phyloP scores from a whole-genome alignment of 37 sponge, comb jelly and placozoan genomes.

The Chondrosia reniformis region DNA sequence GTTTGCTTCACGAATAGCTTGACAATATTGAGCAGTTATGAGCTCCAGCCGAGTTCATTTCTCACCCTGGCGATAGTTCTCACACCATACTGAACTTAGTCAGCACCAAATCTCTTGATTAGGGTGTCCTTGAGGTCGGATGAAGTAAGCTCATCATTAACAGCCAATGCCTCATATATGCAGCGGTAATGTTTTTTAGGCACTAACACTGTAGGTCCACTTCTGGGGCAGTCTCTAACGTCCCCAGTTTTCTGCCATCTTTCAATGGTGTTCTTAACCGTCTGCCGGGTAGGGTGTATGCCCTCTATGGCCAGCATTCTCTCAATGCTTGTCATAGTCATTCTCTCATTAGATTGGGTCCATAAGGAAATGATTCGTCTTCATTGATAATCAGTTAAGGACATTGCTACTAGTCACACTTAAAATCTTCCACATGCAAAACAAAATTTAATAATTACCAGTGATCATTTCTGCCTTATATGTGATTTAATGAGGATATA shows the following conservation, averaged over 20 bases:
- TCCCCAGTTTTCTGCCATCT: neutral
- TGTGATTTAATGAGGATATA: too few relatives aligned
- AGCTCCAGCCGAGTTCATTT: slow-evolving; percentile 9
- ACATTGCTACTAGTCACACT: too few relatives aligned
- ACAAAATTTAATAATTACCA: too few relatives aligned
- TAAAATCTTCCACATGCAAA: too few relatives aligned
- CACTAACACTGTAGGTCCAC: neutral
- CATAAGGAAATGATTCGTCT: neutral
- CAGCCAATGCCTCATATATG: neutral
- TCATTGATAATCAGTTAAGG: neutral
- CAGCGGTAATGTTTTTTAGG: neutral
- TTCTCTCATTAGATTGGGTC: neutral
- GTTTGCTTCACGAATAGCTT: neutral
- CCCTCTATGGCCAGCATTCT: neutral
- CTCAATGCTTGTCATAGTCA: neutral
- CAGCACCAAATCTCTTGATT: neutral
- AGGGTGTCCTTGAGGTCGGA: neutral
- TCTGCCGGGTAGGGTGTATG: neutral
- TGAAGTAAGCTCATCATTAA: slow-evolving; percentile 29
- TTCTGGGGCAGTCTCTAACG: neutral
- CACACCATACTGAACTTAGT: neutral
- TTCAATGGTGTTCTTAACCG: neutral
- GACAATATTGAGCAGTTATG: slow-evolving; percentile 5
- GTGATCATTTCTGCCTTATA: too few relatives aligned
- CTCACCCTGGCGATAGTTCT: neutral